Base-by-base conservation (phyloP, 2,888 invertebrate genomes). In the Platerodrilus igneus region DNA sequence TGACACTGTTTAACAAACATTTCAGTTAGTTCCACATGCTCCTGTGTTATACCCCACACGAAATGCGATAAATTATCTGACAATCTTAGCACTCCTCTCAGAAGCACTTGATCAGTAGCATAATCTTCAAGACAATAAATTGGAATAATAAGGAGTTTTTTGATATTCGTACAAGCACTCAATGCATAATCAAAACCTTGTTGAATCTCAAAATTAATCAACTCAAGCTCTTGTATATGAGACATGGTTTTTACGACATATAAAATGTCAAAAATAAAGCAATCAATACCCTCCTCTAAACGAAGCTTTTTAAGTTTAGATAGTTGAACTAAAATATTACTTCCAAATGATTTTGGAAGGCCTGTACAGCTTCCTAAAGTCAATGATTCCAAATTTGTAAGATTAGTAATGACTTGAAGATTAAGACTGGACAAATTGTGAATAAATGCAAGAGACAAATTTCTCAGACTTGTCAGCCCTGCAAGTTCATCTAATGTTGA, bases 51-150 rank as follows among this genome's bases (percentile, higher is more conserved):
- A 34, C 86, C 88, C 85, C 88, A 86, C 50, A 86, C 83, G 50
- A 89, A 82, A 55, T 83, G 81, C 9, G 79, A 79, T 10, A 89
- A 68, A 9, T 81, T 79, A 30, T 57, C 60, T 47, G 63, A 63
- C 10, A 86, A 71, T 52, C 79, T 59, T 23, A 66, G 55, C 4
- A 70, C 67, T 4, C 75, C 75, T 3, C 72, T 70, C 21, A 77
- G 62, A 4, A 78, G 73, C 72, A 87, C 83, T 56, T 83, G 81
- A 66, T 87, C 88, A 27, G 88, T 87, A 11, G 86, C 86, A 3
- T 88, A 88, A 7, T 87, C 86, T 59, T 89, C 87, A 25, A 85
- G 85, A 52, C 87, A 82, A 59, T 89, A 89, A 0, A 85, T 87
- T 3, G 89, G 89, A 68, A 88, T 86, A 49, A 90, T 81, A 32